Conservation (phyloP, 92 coral and sea anemone species). For the Paragorgia papillata region DNA sequence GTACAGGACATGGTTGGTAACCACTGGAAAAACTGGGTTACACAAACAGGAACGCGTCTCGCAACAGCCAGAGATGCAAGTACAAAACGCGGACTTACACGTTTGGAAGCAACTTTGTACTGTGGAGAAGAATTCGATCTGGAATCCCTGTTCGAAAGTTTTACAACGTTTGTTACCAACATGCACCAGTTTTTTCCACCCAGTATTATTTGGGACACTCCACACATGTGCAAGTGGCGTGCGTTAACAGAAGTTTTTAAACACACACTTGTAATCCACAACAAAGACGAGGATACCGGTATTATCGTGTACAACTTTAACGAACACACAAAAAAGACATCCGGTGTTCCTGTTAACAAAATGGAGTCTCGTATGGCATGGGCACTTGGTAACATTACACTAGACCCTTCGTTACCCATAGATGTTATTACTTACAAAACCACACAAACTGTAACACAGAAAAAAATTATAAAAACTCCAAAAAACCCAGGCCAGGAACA, state of each 20-base stretch:
- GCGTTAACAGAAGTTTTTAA: slow-evolving; percentile 16
- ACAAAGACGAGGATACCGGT: slow-evolving; percentile 32
- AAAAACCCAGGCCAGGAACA: too few relatives aligned
- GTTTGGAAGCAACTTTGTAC: neutral
- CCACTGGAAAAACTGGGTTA: slow-evolving; percentile 23
- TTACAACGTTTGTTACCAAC: neutral
- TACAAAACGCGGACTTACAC: neutral
- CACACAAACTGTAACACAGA: too few relatives aligned
- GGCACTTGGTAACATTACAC: slow-evolving; percentile 39
- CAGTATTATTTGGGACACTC: slow-evolving; percentile 15
- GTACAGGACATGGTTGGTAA: neutral
- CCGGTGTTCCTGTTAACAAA: slow-evolving; percentile 22
- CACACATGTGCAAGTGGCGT: slow-evolving; percentile 4
- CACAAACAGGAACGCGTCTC: neutral
- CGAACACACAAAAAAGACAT: slow-evolving; percentile 16
- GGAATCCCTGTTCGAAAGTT: neutral
- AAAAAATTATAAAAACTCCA: neutral
- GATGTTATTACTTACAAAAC: neutral
- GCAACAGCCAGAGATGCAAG: neutral
- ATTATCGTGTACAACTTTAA: slow-evolving; percentile 32
- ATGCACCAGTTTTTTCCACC: neutral
- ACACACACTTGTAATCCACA: slow-evolving; percentile 25
- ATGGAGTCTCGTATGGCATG: slow-evolving; percentile 7
- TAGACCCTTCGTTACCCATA: slow-evolving; percentile 34
- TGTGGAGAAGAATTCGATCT: neutral